These are phyloP conservation scores for Coelopa frigida DNA, from an alignment of 1,140 invertebrate genomes.

Conservation along the genomic window DNA sequence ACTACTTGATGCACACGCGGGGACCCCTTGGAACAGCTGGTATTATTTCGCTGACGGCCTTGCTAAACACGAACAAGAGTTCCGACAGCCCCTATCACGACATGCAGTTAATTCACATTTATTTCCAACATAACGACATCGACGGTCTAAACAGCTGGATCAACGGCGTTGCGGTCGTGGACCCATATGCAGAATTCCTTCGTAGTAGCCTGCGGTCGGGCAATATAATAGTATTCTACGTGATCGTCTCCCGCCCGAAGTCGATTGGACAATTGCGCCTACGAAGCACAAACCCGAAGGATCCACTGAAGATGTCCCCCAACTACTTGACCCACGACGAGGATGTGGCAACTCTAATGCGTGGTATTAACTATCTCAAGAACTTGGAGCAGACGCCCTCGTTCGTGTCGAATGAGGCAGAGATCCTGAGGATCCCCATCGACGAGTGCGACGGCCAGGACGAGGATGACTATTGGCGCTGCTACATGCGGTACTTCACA, in stretches of 20 bases:
- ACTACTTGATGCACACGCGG: conserved; percentile 14
- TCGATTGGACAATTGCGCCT: conserved; percentile 62
- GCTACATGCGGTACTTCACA: conserved; percentile 57
- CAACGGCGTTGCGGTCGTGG: conserved; percentile 20
- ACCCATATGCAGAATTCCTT: conserved; percentile 15
- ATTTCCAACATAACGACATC: conserved; percentile 16
- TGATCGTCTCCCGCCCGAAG: conserved; percentile 64
- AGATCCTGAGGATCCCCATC: conserved; percentile 50
- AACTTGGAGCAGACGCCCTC: conserved; percentile 51
- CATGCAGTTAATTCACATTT: conserved; percentile 31
- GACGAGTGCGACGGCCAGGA: conserved; percentile 51
- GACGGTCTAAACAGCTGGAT: conserved; percentile 13
- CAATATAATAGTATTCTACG: conserved; percentile 48
- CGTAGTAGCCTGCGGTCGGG: conserved; percentile 5
- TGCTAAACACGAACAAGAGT: conserved; percentile 24
- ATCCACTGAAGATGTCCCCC: conserved; percentile 62
- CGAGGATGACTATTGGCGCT: conserved; percentile 65
- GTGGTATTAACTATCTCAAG: conserved; percentile 56
- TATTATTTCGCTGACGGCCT: conserved; percentile 17
- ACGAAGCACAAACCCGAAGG: conserved; percentile 57
- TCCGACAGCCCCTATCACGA: conserved; percentile 33
- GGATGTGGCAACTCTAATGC: conserved; percentile 59
- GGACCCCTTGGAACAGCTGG: conserved; percentile 44
- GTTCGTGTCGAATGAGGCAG: conserved; percentile 52
- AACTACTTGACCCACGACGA: conserved; percentile 59